Conservation (phyloP, 2,888 invertebrate genomes). For the Stenichneumon culpator region DNA sequence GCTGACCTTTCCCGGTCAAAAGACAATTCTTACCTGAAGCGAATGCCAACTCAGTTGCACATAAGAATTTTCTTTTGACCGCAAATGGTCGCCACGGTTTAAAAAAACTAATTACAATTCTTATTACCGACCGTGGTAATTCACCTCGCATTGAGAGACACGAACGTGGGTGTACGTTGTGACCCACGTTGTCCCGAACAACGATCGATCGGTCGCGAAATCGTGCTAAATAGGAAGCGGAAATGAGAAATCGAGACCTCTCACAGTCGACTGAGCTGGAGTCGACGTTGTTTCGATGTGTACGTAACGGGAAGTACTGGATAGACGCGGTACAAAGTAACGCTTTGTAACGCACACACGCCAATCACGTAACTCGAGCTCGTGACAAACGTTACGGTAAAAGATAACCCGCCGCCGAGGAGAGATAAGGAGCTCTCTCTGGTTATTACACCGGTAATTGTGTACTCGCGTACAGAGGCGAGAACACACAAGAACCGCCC, state of each 20-base stretch:
- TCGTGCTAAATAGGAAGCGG: conserved; percentile 35
- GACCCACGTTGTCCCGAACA: background rate
- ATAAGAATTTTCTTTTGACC: too few species aligned
- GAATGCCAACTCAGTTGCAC: too few species aligned
- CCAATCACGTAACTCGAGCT: conserved; percentile 11
- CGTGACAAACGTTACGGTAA: conserved; percentile 55
- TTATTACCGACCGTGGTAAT: background rate
- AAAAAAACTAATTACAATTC: too few species aligned
- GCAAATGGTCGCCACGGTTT: too few species aligned
- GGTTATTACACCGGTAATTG: conserved; percentile 42
- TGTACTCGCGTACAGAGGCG: background rate
- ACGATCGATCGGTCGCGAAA: conserved; percentile 13
- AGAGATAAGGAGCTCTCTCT: conserved; percentile 33
- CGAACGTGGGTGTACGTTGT: background rate
- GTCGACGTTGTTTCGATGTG: conserved; percentile 5
- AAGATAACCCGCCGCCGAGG: conserved; percentile 32
- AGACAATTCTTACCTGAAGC: too few species aligned
- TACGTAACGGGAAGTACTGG: background rate
- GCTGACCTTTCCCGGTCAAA: too few species aligned
- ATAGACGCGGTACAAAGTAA: conserved; percentile 26
- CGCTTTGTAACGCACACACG: conserved; percentile 11
- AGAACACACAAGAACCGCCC: conserved; percentile 11
- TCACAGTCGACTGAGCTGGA: background rate
- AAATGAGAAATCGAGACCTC: conserved; percentile 12
- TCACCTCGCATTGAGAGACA: background rate